phyloP scores from a whole-genome alignment of 2,797 vertebrate genomes.

The Coregonus suidteri region DNA sequence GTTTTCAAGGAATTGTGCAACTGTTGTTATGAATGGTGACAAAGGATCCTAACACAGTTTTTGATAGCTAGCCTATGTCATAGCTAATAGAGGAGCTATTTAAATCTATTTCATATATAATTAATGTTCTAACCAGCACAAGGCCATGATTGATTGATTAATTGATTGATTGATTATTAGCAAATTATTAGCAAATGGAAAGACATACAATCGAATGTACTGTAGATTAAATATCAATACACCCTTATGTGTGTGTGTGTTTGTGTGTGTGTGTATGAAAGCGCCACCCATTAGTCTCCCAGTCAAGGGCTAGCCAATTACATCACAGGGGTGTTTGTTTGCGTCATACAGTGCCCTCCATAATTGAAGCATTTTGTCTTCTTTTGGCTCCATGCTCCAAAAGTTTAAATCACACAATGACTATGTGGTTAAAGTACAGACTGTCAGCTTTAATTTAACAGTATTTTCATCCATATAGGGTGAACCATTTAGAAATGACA shows the following conservation, averaged over 20 bases:
- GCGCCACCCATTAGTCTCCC: constrained; percentile 56
- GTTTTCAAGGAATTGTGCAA: constrained; percentile 37
- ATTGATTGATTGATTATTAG: no score
- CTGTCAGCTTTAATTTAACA: no score
- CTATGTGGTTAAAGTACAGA: no score
- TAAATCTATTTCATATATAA: no score
- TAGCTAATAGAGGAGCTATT: background rate
- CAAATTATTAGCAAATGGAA: no score
- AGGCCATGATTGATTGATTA: no score
- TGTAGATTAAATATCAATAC: background rate
- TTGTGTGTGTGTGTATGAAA: constrained; percentile 37
- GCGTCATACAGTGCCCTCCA: constrained; percentile 57
- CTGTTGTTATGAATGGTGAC: constrained; percentile 28
- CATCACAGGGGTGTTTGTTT: constrained; percentile 52
- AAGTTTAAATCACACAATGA: no score
- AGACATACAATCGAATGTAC: background rate
- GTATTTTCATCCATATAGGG: no score
- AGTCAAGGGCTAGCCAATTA: constrained; percentile 64
- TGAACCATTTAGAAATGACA: no score
- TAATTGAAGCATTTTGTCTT: no score
- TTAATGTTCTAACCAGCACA: no score
- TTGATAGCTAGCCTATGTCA: background rate
- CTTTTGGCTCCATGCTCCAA: no score
- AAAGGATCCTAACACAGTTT: background rate
- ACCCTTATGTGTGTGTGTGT: background rate